phyloP scores from a whole-genome alignment of 1,140 invertebrate genomes.

The Zaprionus taronus region DNA sequence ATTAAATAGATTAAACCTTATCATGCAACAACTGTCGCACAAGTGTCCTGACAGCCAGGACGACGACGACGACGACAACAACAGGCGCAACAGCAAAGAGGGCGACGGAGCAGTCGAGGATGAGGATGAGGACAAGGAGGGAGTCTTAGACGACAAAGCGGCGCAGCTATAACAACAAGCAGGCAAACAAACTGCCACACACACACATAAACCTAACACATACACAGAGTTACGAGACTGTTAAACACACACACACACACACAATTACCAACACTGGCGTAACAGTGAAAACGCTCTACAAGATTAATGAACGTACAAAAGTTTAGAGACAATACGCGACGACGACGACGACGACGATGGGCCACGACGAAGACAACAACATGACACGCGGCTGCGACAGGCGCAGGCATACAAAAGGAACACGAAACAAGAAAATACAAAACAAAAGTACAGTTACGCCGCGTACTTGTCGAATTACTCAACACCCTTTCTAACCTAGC shows the following conservation, averaged over 20 bases:
- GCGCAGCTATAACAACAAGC: conserved; percentile 50
- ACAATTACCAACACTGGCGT: conserved; percentile 44
- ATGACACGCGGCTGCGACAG: conserved; percentile 37
- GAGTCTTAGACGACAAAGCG: conserved; percentile 31
- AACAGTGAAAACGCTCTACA: conserved; percentile 79
- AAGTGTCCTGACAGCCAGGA: conserved; percentile 70
- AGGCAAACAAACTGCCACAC: conserved; percentile 55
- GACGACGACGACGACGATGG: conserved; percentile 51
- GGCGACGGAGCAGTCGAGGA: background rate
- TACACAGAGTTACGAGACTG: conserved; percentile 46
- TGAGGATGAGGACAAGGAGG: conserved; percentile 40
- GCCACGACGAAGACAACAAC: conserved; percentile 34
- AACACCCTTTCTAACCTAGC: conserved; percentile 1
- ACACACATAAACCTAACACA: conserved; percentile 45
- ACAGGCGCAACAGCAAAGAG: background rate
- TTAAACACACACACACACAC: conserved; percentile 60
- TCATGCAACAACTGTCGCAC: conserved; percentile 82
- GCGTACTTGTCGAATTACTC: background rate
- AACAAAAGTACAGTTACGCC: background rate
- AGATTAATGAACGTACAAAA: conserved; percentile 82
- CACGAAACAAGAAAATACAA: conserved; percentile 12
- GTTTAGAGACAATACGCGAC: conserved; percentile 82
- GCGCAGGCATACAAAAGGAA: conserved; percentile 32
- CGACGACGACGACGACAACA: conserved; percentile 35
- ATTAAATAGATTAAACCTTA: conserved; percentile 83